phyloP scores from a whole-genome alignment of 2,797 vertebrate genomes.

The Sarcophilus harrisii region DNA sequence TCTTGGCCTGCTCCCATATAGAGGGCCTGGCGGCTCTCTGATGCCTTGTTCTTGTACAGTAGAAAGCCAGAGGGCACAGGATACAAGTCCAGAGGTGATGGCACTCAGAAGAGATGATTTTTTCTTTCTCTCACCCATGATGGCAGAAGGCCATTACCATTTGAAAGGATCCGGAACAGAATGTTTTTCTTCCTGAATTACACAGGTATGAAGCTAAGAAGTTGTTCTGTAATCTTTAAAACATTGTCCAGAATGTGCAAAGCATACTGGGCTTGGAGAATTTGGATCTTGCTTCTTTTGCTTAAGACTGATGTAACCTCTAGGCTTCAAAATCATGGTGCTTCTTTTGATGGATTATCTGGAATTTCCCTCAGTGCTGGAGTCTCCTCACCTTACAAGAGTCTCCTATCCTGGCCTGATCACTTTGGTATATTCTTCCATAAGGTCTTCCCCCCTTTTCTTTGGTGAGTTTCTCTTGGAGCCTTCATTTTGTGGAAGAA shows the following conservation, averaged over 20 bases:
- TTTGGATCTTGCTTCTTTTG: not conserved
- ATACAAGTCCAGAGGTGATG: constrained; percentile 65
- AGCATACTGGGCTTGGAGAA: not conserved
- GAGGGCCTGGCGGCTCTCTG: not conserved
- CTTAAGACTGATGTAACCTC: not conserved
- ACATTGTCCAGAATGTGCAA: not conserved
- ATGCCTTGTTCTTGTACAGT: not conserved
- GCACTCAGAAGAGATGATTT: constrained; percentile 53
- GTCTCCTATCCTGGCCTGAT: no score
- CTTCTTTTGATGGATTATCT: no score
- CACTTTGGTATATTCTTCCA: no score
- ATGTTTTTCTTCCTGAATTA: constrained; percentile 65
- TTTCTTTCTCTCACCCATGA: constrained; percentile 34
- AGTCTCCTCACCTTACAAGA: no score
- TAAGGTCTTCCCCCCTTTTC: no score
- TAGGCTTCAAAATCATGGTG: not conserved
- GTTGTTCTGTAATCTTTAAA: constrained; percentile 59
- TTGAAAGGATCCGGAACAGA: constrained; percentile 69
- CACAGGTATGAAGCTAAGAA: constrained; percentile 68
- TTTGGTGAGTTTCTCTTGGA: no score
- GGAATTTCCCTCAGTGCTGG: no score
- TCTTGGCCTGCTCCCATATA: not conserved
- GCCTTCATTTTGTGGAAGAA: no score
- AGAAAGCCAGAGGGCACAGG: constrained; percentile 54
- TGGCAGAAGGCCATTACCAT: constrained; percentile 55